Conservation (phyloP, 2,113 vertebrate species). For the Peromyscus californicus region DNA sequence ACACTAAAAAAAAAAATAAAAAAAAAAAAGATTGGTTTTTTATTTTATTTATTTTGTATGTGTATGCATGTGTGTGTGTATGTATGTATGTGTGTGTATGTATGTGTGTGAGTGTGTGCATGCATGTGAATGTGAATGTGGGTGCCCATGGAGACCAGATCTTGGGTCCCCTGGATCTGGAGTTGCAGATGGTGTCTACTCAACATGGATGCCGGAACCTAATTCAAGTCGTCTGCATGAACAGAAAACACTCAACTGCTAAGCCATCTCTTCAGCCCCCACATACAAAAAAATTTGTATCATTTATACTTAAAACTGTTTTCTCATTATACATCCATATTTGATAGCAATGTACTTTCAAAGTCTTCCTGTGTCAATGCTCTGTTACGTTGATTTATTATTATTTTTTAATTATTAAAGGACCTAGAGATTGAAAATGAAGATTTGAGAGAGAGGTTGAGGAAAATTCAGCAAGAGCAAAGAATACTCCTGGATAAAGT, state of each 20-base stretch:
- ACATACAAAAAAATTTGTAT: not conserved
- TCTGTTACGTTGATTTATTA: conserved; percentile 29
- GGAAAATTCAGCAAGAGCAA: conserved; percentile 94
- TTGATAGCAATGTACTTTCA: not conserved
- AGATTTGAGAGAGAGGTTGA: conserved; percentile 91
- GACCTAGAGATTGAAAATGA: conserved; percentile 95
- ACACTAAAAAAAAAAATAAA: not conserved
- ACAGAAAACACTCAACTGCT: not conserved
- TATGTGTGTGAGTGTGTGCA: accelerated
- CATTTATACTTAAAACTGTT: not conserved
- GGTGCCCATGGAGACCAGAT: not conserved
- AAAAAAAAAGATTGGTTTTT: not conserved
- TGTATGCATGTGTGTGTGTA: not conserved
- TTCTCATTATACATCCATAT: not conserved
- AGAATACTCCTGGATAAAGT: conserved; percentile 92
- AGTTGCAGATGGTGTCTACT: not conserved
- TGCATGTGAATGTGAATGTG: too few species aligned
- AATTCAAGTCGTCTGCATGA: not conserved
- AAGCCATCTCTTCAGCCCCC: not conserved
- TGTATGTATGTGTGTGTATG: not conserved
- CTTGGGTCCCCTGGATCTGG: not conserved
- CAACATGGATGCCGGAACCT: not conserved
- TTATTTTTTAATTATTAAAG: conserved; percentile 75
- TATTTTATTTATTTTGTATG: not conserved
- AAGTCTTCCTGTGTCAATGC: not conserved